Evolutionary conservation across 1,140 invertebrate genomes (phyloP), one percentile per base, ranked within the genome.

Genomic region (Capitella teleta): DNA sequence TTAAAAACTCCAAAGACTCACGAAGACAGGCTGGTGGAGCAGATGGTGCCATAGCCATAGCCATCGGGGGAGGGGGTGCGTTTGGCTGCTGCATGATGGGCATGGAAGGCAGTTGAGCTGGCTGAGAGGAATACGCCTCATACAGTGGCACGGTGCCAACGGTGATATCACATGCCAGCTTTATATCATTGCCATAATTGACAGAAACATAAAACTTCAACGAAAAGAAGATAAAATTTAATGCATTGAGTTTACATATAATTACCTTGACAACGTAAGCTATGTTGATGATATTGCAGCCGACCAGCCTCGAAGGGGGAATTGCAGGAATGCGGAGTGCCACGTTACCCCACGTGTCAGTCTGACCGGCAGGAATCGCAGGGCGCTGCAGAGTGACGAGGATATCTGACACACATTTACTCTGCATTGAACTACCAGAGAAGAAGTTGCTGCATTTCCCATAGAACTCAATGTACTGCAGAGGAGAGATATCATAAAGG

Each of bases 201-300:
- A 40, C 38, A 24, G 21, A 40, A 8, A 40, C 38, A 24, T 40
- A 40, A n/a, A 40, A 40, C 38, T 40, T 19, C n/a, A 10, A 34
- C 10, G 32, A 34, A 1, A 1, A n/a, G n/a, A 34, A 34, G 16
- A 34, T 34, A 10, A 34, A 34, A 34, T 1, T 34, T 34, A 34
- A 34, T 10, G 16, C 16, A 16, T 10, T 12, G n/a, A 32, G n/a
- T 32, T 32, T 8, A 10, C n/a, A 10, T 8, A 32, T 8, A 32
- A 32, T 26, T 56, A 68, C 67, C 62, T 62, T 57, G 25, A 66
- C 43, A 10, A 53, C 59, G 41, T 69, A 69, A 25, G 57, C 56
- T 40, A 67, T 55, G 36, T 64, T 60, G 48, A 69, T 69, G 42
- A 67, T 61, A 24, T 46, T 58, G 50, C 65, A 69, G 14, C 67